Percentiles rank a stretch among this genome's conserved stretches.
Evolutionary conservation across 2,797 vertebrate genomes (phyloP).

Genomic region (Onychomys torridus): DNA sequence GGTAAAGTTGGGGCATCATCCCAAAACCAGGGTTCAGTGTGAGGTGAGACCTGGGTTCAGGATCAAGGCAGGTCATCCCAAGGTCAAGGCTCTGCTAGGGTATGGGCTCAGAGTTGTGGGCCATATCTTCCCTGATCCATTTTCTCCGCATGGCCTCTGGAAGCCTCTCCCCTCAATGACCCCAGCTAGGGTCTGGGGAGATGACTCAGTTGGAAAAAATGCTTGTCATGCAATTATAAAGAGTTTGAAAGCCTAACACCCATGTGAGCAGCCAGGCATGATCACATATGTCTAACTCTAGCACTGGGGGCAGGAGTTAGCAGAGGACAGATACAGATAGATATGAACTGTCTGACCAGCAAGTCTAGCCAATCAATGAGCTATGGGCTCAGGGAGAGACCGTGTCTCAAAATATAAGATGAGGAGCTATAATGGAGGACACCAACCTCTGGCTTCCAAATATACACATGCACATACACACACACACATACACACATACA

Average conservation of each 20-base stretch:
- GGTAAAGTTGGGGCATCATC: background rate
- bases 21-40: background rate
- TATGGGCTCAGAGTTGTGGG: background rate
- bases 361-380: background rate
- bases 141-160: background rate
- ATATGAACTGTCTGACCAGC: background rate
- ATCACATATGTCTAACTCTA: background rate
- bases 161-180: fast-evolving
- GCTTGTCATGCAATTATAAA: background rate
- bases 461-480: background rate
- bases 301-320: too few relatives aligned
- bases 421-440: background rate
- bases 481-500: background rate
- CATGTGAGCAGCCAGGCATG: background rate
- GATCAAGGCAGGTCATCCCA: background rate
- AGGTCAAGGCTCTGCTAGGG: background rate
- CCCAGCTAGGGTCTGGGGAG: background rate
- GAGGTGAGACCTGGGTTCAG: background rate
- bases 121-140: background rate
- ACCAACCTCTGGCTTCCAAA: background rate
- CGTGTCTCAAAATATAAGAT: background rate
- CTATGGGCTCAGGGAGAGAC: background rate
- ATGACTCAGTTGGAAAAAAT: background rate
- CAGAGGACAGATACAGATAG: background rate
- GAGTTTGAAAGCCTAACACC: background rate